Evolutionary conservation across 2,888 invertebrate species (phyloP).

Genomic region (Neoaliturus tenellus): DNA sequence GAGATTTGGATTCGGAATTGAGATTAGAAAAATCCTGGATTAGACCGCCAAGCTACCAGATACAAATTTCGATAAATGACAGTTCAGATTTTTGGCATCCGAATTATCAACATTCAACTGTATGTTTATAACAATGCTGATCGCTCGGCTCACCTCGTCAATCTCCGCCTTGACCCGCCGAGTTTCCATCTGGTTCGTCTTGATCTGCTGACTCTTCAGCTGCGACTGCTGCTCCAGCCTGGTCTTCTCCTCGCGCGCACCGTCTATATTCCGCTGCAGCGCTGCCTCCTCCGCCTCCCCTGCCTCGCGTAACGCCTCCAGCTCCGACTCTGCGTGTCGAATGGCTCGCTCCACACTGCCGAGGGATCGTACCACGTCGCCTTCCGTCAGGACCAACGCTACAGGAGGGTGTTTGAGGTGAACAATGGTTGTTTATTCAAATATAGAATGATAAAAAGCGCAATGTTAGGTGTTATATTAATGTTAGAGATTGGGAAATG

Average conservation of each 20-base stretch:
- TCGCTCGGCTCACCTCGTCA: conserved; percentile 74
- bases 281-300: conserved; percentile 74
- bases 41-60: not conserved
- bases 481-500: too few relatives aligned
- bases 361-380: conserved; percentile 67
- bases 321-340: conserved; percentile 69
- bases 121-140: too few relatives aligned
- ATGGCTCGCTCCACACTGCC: conserved; percentile 66
- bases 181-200: conserved; percentile 76
- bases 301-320: conserved; percentile 70
- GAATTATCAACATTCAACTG: too few relatives aligned
- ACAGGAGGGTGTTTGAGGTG: too few relatives aligned
- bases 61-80: too few relatives aligned
- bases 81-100: too few relatives aligned
- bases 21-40: too few relatives aligned
- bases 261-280: conserved; percentile 77
- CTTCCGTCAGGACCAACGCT: conserved; percentile 58
- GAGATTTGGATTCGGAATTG: too few relatives aligned
- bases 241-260: conserved; percentile 75
- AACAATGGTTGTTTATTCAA: conserved; percentile 32
- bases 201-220: conserved; percentile 77
- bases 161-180: conserved; percentile 77
- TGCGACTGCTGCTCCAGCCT: conserved; percentile 81
- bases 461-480: too few relatives aligned
- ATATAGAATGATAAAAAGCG: too few relatives aligned